Conservation (phyloP, 2,888 invertebrate species). For the Caenorhabditis panamensis region DNA sequence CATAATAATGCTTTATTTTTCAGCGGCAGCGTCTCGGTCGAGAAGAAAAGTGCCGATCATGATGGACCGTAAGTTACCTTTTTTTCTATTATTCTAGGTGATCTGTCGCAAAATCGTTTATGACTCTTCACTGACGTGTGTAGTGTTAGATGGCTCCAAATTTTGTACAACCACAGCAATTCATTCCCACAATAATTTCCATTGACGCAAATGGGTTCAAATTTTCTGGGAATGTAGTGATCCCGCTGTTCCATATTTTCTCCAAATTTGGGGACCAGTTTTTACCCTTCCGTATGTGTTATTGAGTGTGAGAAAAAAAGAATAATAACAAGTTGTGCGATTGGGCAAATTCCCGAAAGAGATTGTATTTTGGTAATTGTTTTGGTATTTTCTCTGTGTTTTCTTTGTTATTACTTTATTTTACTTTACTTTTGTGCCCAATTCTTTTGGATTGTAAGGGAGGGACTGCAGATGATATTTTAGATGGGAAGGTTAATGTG, state of each 20-base stretch:
- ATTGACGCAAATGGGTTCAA: constrained; percentile 21
- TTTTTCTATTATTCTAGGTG: background rate
- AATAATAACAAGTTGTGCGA: constrained; percentile 13
- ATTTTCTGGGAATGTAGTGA: no score
- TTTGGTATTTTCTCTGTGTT: background rate
- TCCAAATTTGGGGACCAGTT: background rate
- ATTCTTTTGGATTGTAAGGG: background rate
- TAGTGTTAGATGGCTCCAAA: no score
- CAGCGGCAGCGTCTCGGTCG: constrained; percentile 63
- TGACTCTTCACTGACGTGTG: no score
- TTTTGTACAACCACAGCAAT: background rate
- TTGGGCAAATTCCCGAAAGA: constrained; percentile 10
- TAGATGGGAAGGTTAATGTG: no score
- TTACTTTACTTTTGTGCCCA: background rate
- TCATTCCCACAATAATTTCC: background rate
- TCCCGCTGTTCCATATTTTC: background rate
- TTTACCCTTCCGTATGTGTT: background rate
- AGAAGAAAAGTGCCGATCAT: constrained; percentile 38
- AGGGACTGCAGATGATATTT: background rate
- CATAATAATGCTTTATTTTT: constrained; percentile 24
- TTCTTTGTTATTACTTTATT: background rate
- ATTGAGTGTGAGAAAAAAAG: background rate
- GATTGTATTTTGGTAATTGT: constrained; percentile 15
- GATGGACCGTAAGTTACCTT: constrained; percentile 52
- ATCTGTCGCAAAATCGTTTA: no score